Percentiles rank a stretch among this genome's conserved stretches.
Evolutionary conservation across 2,888 invertebrate species (phyloP).

Genomic region (Agrotis exclamationis): DNA sequence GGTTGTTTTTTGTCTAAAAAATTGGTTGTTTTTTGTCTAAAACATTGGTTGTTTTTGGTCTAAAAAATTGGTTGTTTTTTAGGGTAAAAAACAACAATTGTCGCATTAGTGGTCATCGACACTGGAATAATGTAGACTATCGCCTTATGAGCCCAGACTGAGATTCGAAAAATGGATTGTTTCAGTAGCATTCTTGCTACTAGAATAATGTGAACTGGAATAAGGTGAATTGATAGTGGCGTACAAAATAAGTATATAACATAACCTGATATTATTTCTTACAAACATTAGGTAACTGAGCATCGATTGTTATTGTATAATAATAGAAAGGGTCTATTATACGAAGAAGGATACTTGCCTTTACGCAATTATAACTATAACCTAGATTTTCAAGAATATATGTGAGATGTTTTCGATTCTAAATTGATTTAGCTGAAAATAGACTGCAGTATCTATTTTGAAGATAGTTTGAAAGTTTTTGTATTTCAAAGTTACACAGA

Average conservation of each 20-base stretch:
- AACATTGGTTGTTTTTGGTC: too few species aligned
- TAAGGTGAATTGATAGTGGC: conserved; percentile 23
- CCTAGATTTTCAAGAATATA: background rate
- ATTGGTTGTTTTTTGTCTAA: too few species aligned
- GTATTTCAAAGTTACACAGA: too few species aligned
- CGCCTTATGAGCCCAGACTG: too few species aligned
- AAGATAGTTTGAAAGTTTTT: background rate
- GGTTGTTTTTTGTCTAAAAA: too few species aligned
- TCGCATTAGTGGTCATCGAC: too few species aligned
- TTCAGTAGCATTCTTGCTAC: too few species aligned
- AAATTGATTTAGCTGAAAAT: background rate
- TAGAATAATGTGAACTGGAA: too few species aligned
- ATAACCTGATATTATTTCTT: conserved; percentile 60
- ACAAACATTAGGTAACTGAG: conserved; percentile 52
- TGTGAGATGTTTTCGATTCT: background rate
- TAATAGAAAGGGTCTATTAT: conserved; percentile 58
- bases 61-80: too few species aligned
- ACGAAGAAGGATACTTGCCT: background rate
- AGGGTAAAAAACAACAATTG: too few species aligned
- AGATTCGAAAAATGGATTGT: too few species aligned
- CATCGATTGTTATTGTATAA: conserved; percentile 62
- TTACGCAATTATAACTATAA: background rate
- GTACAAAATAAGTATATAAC: conserved; percentile 47
- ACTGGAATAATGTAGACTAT: too few species aligned
- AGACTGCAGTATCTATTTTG: background rate